Evolutionary conservation across 2,797 vertebrate genomes (phyloP).

Genomic region (Kryptopterus vitreolus): DNA sequence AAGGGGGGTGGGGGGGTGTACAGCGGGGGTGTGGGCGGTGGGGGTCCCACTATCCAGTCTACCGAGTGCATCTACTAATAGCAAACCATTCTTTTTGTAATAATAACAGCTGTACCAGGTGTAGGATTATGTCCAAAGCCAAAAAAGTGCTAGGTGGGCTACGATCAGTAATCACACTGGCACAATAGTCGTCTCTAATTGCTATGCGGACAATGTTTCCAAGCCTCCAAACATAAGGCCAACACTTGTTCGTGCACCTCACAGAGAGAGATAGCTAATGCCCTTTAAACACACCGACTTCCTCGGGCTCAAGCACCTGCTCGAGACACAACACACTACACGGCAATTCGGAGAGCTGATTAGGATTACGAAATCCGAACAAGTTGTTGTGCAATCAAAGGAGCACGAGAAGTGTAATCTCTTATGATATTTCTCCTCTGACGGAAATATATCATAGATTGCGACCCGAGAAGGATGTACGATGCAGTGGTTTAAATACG

Average conservation of each 20-base stretch:
- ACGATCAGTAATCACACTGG: neutral
- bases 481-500: no score
- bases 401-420: neutral
- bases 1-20: no score
- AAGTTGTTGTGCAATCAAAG: constrained; percentile 6
- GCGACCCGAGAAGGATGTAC: no score
- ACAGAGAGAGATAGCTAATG: constrained; percentile 47
- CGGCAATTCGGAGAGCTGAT: no score
- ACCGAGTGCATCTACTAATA: neutral
- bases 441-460: neutral
- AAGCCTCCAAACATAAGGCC: constrained; percentile 34
- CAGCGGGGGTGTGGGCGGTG: no score
- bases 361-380: neutral
- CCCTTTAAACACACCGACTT: constrained; percentile 25
- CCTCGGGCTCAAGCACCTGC: constrained; percentile 13
- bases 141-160: neutral
- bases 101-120: constrained; percentile 7
- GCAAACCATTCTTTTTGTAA: neutral
- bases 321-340: constrained; percentile 22
- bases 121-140: constrained; percentile 10
- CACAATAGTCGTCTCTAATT: constrained; percentile 9
- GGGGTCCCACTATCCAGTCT: neutral
- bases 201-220: constrained; percentile 28
- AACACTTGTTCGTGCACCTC: constrained; percentile 29
- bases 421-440: neutral